Percentiles rank a stretch among this genome's conserved stretches.
Evolutionary conservation across 2,888 invertebrate species (phyloP).

Genomic region (Pemphredon lugubris): DNA sequence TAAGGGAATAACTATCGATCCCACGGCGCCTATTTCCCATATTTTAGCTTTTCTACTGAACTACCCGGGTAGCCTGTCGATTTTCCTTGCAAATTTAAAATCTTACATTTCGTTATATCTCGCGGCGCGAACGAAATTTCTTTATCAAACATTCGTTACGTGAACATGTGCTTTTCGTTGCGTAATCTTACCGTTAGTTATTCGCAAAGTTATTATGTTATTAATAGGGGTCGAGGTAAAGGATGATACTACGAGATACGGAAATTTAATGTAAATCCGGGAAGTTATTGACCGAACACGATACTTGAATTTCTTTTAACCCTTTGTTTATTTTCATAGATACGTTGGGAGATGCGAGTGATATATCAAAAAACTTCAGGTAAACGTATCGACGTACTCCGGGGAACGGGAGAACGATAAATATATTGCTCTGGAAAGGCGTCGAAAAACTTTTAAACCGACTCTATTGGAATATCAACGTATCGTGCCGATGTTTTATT

Average conservation of each 20-base stretch:
- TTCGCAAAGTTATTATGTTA: no score
- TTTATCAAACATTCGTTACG: no score
- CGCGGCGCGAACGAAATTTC: no score
- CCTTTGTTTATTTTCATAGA: no score
- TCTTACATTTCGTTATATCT: neutral
- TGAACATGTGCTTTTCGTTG: no score
- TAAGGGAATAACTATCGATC: constrained; percentile 9
- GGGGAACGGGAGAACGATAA: neutral
- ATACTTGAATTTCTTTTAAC: no score
- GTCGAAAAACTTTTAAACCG: neutral
- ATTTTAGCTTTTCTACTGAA: constrained; percentile 11
- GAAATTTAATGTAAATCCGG: neutral
- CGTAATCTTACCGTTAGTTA: no score
- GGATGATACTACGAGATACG: neutral
- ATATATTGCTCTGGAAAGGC: neutral
- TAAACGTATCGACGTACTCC: constrained; percentile 1
- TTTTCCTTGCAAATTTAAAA: neutral
- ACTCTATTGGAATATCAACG: neutral
- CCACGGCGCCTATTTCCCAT: neutral
- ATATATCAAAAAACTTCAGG: neutral
- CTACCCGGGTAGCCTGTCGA: neutral
- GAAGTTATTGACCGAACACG: no score
- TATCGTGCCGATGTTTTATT: neutral
- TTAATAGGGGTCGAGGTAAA: neutral
- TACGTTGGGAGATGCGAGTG: no score